These are phyloP conservation scores for Geophilus truncorum DNA, from an alignment of 2,888 invertebrate genomes.

Conservation along the genomic window DNA sequence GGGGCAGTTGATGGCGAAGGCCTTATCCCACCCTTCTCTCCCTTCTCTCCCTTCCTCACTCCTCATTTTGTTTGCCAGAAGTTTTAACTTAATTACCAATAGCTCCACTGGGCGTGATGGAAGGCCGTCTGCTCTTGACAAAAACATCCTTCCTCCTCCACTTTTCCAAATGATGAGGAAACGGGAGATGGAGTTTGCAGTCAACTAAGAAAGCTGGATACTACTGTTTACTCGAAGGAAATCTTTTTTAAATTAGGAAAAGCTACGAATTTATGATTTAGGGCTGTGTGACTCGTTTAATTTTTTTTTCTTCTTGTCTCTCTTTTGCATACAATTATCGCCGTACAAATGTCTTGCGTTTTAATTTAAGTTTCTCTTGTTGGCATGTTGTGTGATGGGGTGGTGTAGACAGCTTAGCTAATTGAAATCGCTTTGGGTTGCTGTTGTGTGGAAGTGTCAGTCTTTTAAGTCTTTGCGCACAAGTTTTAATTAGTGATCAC, in stretches of 20 bases:
- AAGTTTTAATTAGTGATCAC: conserved; percentile 27
- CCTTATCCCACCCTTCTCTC: not conserved
- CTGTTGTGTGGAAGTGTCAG: conserved; percentile 27
- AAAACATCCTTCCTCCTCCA: conserved; percentile 12
- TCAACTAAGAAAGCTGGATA: not conserved
- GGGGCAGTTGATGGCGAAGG: not conserved
- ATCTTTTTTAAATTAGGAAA: not conserved
- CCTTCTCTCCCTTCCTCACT: not conserved
- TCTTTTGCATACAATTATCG: not conserved
- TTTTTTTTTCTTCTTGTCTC: not conserved
- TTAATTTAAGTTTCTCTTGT: conserved; percentile 12
- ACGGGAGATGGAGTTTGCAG: not conserved
- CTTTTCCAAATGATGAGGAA: conserved; percentile 17
- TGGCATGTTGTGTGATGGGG: conserved; percentile 27
- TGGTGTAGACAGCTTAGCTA: conserved; percentile 27
- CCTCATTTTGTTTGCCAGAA: conserved; percentile 22
- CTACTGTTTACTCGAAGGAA: not conserved
- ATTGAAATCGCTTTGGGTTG: conserved; percentile 27
- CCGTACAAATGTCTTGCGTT: conserved; percentile 6
- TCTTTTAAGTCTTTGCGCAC: conserved; percentile 25
- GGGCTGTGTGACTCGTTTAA: not conserved
- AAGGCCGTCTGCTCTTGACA: conserved; percentile 24
- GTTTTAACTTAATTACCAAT: conserved; percentile 27
- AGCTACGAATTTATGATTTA: not conserved
- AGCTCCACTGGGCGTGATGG: conserved; percentile 27